Evolutionary conservation across 2,888 invertebrate species (phyloP).

Genomic region (Polia nebulosa): DNA sequence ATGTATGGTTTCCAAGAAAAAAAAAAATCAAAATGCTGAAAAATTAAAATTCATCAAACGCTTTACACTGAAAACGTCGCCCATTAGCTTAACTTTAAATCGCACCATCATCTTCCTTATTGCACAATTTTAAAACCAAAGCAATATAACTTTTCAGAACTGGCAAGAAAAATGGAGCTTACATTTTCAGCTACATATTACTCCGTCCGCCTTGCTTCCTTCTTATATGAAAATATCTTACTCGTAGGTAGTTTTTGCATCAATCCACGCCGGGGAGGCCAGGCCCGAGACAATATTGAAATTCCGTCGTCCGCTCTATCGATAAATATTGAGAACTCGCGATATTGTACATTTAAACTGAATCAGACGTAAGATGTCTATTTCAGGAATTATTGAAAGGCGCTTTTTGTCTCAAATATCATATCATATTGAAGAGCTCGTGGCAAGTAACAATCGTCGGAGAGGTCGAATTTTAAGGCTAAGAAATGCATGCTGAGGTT

Average conservation of each 20-base stretch:
- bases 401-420: not conserved
- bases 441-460: too few relatives aligned
- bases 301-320: conserved; percentile 55
- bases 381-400: not conserved
- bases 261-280: conserved; percentile 57
- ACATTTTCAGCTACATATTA: conserved; percentile 66
- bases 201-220: conserved; percentile 54
- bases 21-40: not conserved
- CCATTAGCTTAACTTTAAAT: conserved; percentile 6
- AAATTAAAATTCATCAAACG: not conserved
- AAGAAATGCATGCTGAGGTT: too few relatives aligned
- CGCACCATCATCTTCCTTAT: conserved; percentile 28
- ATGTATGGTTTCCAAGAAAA: not conserved
- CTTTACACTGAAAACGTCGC: not conserved
- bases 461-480: too few relatives aligned
- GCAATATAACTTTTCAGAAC: conserved; percentile 46
- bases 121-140: conserved; percentile 50
- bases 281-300: conserved; percentile 68
- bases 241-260: conserved; percentile 72
- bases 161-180: conserved; percentile 62
- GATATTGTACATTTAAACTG: conserved; percentile 45
- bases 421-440: not conserved
- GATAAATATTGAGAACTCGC: conserved; percentile 58
- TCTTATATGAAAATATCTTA: conserved; percentile 76
- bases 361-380: conserved; percentile 22